Evolutionary conservation across 2,113 vertebrate species (phyloP), one percentile per base, ranked within the genome.

Genomic region (Peromyscus californicus): DNA sequence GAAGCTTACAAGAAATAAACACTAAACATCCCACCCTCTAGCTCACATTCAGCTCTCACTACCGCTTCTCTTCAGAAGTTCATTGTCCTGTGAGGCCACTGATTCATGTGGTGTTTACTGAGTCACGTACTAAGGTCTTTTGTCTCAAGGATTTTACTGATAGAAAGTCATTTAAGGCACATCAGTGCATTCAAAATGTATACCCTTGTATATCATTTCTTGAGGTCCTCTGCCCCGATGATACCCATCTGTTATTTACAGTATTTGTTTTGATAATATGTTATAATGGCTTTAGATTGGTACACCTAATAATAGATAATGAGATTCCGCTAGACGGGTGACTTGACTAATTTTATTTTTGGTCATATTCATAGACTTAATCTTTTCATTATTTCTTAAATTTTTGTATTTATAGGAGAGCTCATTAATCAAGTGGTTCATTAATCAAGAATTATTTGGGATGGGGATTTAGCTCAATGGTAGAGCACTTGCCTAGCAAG

Each of bases 1-100:
- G 67, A 78, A n/a, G 33, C 22, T 96, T 74, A 88, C 16, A 94
- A 87, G 51, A 94, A 84, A 65, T 51, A 31, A 36, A 83, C 9
- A 78, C 19, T 39, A 93, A 65, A 65, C 15, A 61, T 45, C 17
- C 16, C 4, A 9, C 36, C 17, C n/a, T 24, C 36, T 26, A 87
- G 21, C 4, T 67, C n/a, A 87, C 15, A 91, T 39, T 95, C 48
- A 24, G 26, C 6, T 31, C 33, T 12, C 3, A 13, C 10, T 26
- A 48, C n/a, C 75, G 3, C 26, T 78, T 2, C 42, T 24, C 51
- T 69, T 45, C 16, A 17, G 51, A 95, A 83, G 16, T 84, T 91
- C 0, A 84, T 67, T 96, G 16, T 84, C 33, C 51, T 93, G 11
- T 90, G 70, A 45, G 36, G 59, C 42, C 51, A 59, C 51, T 57